A percentile compares a stretch with the other conserved stretches of the same genome.
Conservation (phyloP, 2,797 vertebrate species). For the Syncerus caffer region DNA sequence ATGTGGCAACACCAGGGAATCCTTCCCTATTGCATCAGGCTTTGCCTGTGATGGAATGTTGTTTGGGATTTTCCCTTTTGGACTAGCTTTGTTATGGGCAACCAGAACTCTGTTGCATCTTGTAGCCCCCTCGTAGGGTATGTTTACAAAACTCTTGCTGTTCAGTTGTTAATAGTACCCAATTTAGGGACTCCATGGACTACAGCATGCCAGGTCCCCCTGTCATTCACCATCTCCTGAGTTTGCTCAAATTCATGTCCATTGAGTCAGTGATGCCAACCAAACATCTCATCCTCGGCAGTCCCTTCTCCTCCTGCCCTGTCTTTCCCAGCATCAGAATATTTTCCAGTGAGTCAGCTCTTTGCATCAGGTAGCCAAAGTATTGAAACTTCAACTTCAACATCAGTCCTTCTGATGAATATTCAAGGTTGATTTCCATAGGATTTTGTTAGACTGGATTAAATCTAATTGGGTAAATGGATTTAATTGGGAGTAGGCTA, state of each 20-base stretch:
- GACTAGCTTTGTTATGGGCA: not conserved
- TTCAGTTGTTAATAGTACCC: not conserved
- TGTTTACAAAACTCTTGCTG: not conserved
- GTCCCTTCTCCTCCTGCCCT: not conserved
- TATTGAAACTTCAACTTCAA: not conserved
- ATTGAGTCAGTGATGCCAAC: not conserved
- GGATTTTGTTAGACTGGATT: not conserved
- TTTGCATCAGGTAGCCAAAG: not conserved
- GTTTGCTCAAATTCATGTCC: not conserved
- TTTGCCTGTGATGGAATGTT: not conserved
- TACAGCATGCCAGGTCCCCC: not conserved
- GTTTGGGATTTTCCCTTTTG: not conserved
- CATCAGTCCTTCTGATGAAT: not conserved
- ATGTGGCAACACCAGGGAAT: not conserved
- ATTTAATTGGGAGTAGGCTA: not conserved
- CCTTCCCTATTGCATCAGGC: not conserved
- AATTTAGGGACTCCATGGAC: not conserved
- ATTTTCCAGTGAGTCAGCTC: not conserved
- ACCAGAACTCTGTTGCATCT: not conserved
- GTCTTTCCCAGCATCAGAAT: not conserved
- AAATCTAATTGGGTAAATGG: not conserved
- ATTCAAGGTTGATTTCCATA: not conserved
- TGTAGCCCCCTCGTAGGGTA: not conserved
- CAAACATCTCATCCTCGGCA: not conserved
- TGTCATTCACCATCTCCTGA: not conserved